Evolutionary conservation across 2,888 invertebrate species (phyloP).

Genomic region (Eulithis prunata): DNA sequence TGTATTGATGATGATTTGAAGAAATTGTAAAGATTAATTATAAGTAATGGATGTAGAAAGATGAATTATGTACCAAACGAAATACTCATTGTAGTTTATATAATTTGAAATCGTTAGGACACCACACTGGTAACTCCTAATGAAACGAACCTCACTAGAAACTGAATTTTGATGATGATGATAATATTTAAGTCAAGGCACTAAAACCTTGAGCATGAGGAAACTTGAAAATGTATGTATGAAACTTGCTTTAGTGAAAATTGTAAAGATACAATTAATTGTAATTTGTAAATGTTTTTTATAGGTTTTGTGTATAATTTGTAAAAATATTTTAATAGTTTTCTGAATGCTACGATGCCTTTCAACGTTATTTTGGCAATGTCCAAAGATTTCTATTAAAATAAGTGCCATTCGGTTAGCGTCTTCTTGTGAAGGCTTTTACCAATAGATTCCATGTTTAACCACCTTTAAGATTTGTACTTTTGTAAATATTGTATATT

Average conservation of each 20-base stretch:
- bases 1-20: background rate
- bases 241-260: background rate
- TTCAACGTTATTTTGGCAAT: conserved; percentile 48
- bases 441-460: conserved; percentile 47
- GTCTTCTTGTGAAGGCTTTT: conserved; percentile 46
- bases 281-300: conserved; percentile 14
- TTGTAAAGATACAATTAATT: background rate
- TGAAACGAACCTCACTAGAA: conserved; percentile 29
- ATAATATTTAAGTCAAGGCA: too few relatives aligned
- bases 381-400: conserved; percentile 50
- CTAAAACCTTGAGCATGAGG: too few relatives aligned
- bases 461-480: conserved; percentile 58
- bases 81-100: conserved; percentile 37
- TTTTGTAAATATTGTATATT: conserved; percentile 43
- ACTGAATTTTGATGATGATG: conserved; percentile 20
- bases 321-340: conserved; percentile 12
- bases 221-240: background rate
- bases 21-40: background rate
- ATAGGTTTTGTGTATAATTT: conserved; percentile 39
- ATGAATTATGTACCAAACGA: conserved; percentile 35
- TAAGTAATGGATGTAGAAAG: background rate
- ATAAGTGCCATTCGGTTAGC: conserved; percentile 64
- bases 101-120: background rate
- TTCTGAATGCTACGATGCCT: conserved; percentile 42
- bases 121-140: background rate